Percentiles rank a stretch among this genome's conserved stretches.
phyloP scores from a whole-genome alignment of 1,140 invertebrate species.

The Pollicipes pollicipes region DNA sequence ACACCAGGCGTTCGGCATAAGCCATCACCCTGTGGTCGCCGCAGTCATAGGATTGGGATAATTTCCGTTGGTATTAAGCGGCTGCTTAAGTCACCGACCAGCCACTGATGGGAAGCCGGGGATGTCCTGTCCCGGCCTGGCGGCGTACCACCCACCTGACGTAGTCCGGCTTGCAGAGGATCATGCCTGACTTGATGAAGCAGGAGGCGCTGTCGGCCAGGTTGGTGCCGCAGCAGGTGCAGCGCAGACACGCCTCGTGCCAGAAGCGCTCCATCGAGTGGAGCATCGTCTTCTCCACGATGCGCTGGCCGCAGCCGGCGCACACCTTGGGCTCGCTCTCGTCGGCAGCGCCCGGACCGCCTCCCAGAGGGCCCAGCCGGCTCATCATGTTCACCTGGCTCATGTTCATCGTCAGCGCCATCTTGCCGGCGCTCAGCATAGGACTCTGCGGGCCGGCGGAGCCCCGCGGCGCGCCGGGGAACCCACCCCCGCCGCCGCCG shows the following conservation, averaged over 20 bases:
- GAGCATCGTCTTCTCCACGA: constrained; percentile 18
- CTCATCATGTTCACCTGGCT: neutral
- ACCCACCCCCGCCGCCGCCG: neutral
- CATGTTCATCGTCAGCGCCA: neutral
- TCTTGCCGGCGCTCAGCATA: neutral
- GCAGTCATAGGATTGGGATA: too few species aligned
- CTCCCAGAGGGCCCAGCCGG: constrained; percentile 8
- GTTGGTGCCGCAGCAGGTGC: constrained; percentile 17
- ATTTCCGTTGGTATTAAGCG: too few species aligned
- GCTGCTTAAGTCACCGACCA: too few species aligned
- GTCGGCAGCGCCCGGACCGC: constrained; percentile 12
- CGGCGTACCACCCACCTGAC: constrained; percentile 14
- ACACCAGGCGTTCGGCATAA: too few species aligned
- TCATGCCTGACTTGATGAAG: constrained; percentile 19
- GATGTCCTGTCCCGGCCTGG: too few species aligned
- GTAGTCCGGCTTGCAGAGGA: constrained; percentile 20
- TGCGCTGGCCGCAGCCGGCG: constrained; percentile 18
- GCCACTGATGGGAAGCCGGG: too few species aligned
- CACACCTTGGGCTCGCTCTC: constrained; percentile 15
- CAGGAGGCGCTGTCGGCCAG: constrained; percentile 19
- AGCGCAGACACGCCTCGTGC: constrained; percentile 19
- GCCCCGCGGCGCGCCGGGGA: neutral
- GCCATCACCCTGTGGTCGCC: too few species aligned
- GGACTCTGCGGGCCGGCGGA: neutral
- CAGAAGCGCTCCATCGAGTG: constrained; percentile 19